Conservation (phyloP, 1,140 invertebrate genomes). For the Acromyrmex echinatior region DNA sequence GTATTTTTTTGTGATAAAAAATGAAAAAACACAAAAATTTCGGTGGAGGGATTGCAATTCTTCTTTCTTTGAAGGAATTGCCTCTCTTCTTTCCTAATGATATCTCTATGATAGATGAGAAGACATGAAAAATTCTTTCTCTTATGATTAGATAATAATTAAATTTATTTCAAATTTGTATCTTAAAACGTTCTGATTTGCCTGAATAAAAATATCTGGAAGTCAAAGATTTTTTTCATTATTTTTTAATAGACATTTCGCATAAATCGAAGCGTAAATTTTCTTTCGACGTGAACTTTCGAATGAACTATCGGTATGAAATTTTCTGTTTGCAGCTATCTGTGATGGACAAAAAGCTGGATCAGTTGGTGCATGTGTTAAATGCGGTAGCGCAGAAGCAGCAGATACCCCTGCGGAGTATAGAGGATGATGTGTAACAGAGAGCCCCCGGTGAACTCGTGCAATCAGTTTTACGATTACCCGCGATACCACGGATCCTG, state of each 20-base stretch:
- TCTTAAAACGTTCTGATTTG: neutral
- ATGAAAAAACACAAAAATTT: too few species aligned
- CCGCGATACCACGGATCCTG: slow-evolving; percentile 42
- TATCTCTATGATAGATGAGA: too few species aligned
- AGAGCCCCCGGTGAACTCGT: slow-evolving; percentile 69
- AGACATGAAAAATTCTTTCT: too few species aligned
- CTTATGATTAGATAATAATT: too few species aligned
- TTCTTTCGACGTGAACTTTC: neutral
- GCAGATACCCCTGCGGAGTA: slow-evolving; percentile 85
- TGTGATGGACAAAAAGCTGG: slow-evolving; percentile 91
- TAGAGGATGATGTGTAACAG: slow-evolving; percentile 86
- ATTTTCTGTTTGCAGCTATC: slow-evolving; percentile 88
- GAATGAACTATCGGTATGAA: neutral
- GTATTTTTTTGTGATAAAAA: too few species aligned
- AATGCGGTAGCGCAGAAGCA: slow-evolving; percentile 89
- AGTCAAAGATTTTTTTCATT: neutral
- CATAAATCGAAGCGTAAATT: neutral
- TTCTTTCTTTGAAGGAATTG: too few species aligned
- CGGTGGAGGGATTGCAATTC: too few species aligned
- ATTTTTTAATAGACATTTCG: neutral
- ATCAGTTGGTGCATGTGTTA: slow-evolving; percentile 89
- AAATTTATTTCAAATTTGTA: neutral
- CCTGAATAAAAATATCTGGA: neutral
- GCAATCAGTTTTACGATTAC: slow-evolving; percentile 50
- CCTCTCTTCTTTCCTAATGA: too few species aligned